A percentile compares a stretch with the other conserved stretches of the same genome.
phyloP scores from a whole-genome alignment of 2,113 vertebrate species.

The Atractosteus spatula region DNA sequence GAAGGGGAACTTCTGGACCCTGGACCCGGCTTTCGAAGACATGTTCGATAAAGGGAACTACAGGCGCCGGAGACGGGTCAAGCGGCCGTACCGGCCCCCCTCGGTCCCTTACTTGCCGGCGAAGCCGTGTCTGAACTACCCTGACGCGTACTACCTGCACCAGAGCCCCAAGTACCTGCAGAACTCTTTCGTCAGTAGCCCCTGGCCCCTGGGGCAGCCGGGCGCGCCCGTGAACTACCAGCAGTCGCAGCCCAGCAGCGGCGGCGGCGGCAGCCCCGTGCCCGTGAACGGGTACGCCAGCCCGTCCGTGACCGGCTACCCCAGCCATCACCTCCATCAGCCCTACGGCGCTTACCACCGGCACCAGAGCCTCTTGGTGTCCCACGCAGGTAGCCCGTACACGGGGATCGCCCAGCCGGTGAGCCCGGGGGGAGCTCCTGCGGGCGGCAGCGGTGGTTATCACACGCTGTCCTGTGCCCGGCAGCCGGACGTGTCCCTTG shows the following conservation, averaged over 20 bases:
- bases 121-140: conserved; percentile 31
- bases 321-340: conserved; percentile 37
- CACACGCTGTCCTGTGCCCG: conserved; percentile 36
- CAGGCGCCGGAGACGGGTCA: conserved; percentile 57
- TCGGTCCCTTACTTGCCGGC: conserved; percentile 36
- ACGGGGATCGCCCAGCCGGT: conserved; percentile 46
- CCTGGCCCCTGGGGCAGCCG: conserved; percentile 47
- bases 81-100: conserved; percentile 37
- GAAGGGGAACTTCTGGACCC: conserved; percentile 69
- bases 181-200: conserved; percentile 29
- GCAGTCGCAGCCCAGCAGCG: conserved; percentile 28
- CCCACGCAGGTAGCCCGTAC: conserved; percentile 44
- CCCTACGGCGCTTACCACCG: conserved; percentile 45
- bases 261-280: conserved; percentile 35
- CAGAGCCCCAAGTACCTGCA: conserved; percentile 41
- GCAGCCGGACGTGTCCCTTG: conserved; percentile 35
- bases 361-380: conserved; percentile 48
- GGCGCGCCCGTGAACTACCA: conserved; percentile 25
- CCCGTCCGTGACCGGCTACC: conserved; percentile 39
- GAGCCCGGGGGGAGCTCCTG: conserved; percentile 48
- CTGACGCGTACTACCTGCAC: conserved; percentile 47
- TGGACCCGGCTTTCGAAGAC: conserved; percentile 69
- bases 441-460: conserved; percentile 44
- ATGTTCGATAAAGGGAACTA: conserved; percentile 73
- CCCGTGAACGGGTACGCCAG: conserved; percentile 40